A percentile compares a stretch with the other conserved stretches of the same genome.
Evolutionary conservation across 1,140 invertebrate genomes (phyloP).

Genomic region (Tenebrio molitor): DNA sequence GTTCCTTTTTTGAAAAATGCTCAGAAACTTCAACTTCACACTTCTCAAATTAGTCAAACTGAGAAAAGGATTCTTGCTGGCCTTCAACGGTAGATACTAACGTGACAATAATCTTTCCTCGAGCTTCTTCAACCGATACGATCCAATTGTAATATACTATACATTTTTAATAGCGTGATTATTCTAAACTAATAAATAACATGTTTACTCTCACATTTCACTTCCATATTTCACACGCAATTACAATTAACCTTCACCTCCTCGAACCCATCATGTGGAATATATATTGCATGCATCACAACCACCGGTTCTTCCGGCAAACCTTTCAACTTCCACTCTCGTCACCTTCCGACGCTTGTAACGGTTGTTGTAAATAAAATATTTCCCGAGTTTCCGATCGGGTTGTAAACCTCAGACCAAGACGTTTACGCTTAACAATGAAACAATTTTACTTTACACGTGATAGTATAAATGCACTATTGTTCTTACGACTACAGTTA

Average conservation of each 20-base stretch:
- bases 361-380: slow-evolving; percentile 15
- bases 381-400: not conserved
- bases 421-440: not conserved
- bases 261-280: too few relatives aligned
- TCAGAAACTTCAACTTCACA: too few relatives aligned
- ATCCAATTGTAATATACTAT: slow-evolving; percentile 9
- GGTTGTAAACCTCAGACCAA: not conserved
- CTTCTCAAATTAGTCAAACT: too few relatives aligned
- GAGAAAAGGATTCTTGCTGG: too few relatives aligned
- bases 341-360: not conserved
- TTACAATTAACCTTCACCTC: too few relatives aligned
- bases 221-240: not conserved
- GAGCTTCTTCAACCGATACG: not conserved
- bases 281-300: too few relatives aligned
- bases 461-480: slow-evolving; percentile 39
- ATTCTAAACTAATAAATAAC: slow-evolving; percentile 26
- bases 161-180: slow-evolving; percentile 22
- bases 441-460: slow-evolving; percentile 5
- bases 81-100: too few relatives aligned
- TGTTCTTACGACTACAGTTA: slow-evolving; percentile 11
- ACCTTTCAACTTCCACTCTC: not conserved
- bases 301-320: too few relatives aligned
- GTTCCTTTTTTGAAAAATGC: too few relatives aligned
- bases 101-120: slow-evolving; percentile 26
- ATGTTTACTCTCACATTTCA: not conserved